Conservation (phyloP, 92 coral and sea anemone species). For the Zoanthus sansibaricus region DNA sequence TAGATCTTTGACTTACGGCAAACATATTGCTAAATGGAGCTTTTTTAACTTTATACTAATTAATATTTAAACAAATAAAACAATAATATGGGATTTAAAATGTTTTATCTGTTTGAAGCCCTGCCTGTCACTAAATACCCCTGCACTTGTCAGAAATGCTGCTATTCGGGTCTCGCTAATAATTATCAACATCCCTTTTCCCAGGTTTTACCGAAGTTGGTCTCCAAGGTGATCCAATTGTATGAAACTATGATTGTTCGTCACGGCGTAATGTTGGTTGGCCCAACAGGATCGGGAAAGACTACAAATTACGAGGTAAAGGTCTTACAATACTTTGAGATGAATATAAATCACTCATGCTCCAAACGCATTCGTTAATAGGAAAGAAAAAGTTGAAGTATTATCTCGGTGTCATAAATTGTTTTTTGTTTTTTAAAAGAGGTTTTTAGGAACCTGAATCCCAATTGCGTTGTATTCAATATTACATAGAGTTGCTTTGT, state of each 20-base stretch:
- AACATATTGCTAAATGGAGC: too few relatives aligned
- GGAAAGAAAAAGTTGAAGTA: background rate
- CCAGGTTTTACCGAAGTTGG: slow-evolving; percentile 92
- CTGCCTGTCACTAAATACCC: too few relatives aligned
- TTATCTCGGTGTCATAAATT: background rate
- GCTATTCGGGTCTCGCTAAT: background rate
- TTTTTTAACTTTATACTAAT: too few relatives aligned
- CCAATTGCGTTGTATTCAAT: background rate
- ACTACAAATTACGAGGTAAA: slow-evolving; percentile 86
- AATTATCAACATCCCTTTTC: background rate
- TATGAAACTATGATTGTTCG: slow-evolving; percentile 98
- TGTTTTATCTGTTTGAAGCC: too few relatives aligned
- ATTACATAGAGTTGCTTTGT: too few relatives aligned
- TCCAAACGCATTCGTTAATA: background rate
- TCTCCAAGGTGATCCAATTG: slow-evolving; percentile 92
- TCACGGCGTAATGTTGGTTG: slow-evolving; percentile 98
- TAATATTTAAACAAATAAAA: too few relatives aligned
- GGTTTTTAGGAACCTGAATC: background rate
- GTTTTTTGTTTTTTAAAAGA: background rate
- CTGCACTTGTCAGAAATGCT: too few relatives aligned
- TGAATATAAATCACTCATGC: background rate
- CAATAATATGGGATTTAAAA: too few relatives aligned
- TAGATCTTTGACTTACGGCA: too few relatives aligned
- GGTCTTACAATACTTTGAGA: background rate
- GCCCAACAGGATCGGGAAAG: slow-evolving; percentile 97